Evolutionary conservation across 2,113 vertebrate genomes (phyloP).

Genomic region (Lichenostomus cassidix): DNA sequence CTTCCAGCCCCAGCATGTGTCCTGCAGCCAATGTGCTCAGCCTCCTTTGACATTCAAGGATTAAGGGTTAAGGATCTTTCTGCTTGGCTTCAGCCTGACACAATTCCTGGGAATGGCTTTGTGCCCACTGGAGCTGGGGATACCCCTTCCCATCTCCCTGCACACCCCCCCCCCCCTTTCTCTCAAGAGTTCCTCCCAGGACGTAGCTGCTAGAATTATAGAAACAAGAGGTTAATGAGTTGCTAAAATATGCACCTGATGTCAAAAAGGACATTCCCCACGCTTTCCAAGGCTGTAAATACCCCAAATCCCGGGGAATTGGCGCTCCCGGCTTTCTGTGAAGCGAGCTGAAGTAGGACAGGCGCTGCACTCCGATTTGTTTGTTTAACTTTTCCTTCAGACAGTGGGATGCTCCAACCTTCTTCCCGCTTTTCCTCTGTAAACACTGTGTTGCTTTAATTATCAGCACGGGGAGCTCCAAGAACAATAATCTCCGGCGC

Average conservation of each 20-base stretch:
- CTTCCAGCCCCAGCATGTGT: too few species aligned
- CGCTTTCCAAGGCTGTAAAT: neutral
- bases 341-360: neutral
- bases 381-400: conserved; percentile 59
- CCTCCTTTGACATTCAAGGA: neutral
- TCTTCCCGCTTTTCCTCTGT: conserved; percentile 40
- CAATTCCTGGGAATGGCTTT: neutral
- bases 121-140: conserved; percentile 4
- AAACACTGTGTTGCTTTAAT: conserved; percentile 52
- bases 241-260: conserved; percentile 47
- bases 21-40: rapidly evolving
- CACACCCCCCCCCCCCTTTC: neutral
- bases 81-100: neutral
- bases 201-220: neutral
- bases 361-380: neutral
- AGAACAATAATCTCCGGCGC: conserved; percentile 57
- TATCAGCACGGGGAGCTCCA: conserved; percentile 46
- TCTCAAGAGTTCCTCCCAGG: neutral
- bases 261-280: neutral
- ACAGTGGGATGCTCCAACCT: conserved; percentile 31
- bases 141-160: neutral
- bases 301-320: neutral
- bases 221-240: conserved; percentile 27
- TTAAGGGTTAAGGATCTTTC: neutral
- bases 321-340: neutral